Percentiles rank a stretch among this genome's conserved stretches.
These are phyloP conservation scores for Magallana ariakensis DNA, from an alignment of 1,140 invertebrate species.

Conservation along the genomic window DNA sequence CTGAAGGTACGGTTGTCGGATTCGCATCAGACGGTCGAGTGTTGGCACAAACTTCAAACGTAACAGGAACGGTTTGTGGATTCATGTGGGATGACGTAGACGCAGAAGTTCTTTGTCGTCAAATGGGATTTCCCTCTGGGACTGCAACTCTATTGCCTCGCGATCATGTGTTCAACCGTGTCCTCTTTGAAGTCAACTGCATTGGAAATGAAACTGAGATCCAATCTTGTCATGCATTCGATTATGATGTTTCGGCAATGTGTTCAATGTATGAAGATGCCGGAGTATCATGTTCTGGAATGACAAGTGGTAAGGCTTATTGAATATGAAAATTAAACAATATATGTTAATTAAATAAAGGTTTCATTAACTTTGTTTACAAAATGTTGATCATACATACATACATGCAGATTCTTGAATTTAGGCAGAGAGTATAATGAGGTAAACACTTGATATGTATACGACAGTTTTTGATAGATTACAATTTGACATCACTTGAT, in stretches of 20 bases:
- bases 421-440: no score
- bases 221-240: not conserved
- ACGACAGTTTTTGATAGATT: no score
- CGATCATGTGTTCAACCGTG: not conserved
- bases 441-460: no score
- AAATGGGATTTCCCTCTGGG: slow-evolving; percentile 34
- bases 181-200: not conserved
- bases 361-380: no score
- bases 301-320: not conserved
- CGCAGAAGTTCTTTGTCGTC: not conserved
- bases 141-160: not conserved
- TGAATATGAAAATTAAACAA: no score
- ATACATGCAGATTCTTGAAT: no score
- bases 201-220: not conserved
- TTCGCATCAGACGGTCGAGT: no score
- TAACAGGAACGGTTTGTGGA: not conserved
- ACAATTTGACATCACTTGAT: no score
- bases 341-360: no score
- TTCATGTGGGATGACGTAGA: slow-evolving; percentile 1
- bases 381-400: no score
- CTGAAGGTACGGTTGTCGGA: no score
- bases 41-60: not conserved
- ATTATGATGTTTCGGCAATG: no score
- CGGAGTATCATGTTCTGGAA: not conserved
- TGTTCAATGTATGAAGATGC: not conserved